These are phyloP conservation scores for Brachionus rubens DNA, from an alignment of 1,140 invertebrate genomes.

Conservation along the genomic window DNA sequence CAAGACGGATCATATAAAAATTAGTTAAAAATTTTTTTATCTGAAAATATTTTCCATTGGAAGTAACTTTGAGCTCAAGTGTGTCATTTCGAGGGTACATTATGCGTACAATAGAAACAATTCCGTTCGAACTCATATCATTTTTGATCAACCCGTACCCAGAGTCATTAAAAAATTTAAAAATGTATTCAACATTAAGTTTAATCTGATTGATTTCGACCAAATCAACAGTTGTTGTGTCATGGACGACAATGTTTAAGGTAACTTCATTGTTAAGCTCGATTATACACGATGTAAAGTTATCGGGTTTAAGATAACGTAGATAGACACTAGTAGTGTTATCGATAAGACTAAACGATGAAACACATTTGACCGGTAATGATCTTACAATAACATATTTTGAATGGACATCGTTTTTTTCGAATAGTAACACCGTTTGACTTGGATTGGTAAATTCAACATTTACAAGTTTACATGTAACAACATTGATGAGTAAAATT, in stretches of 20 bases:
- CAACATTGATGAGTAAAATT: neutral
- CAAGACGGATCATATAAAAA: slow-evolving; percentile 44
- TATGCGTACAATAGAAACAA: slow-evolving; percentile 27
- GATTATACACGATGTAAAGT: neutral
- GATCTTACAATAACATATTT: neutral
- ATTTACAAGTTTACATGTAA: neutral
- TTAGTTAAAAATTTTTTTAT: slow-evolving; percentile 32
- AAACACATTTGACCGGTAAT: neutral
- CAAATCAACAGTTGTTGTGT: neutral
- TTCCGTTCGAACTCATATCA: slow-evolving; percentile 1
- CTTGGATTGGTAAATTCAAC: neutral
- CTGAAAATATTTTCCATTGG: neutral
- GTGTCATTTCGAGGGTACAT: neutral
- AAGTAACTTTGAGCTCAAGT: neutral
- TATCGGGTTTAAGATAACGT: neutral
- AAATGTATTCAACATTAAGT: slow-evolving; percentile 28
- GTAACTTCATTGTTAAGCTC: neutral
- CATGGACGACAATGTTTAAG: neutral
- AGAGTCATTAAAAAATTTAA: slow-evolving; percentile 40
- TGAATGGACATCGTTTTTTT: neutral
- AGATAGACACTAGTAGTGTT: slow-evolving; percentile 5
- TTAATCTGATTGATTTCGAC: neutral
- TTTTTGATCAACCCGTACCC: slow-evolving; percentile 16
- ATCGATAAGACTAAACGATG: neutral
- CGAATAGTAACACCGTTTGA: slow-evolving; percentile 14